Percentiles rank a stretch among this genome's conserved stretches.
Conservation (phyloP, 2,113 vertebrate species). For the Gymnarchus niloticus region DNA sequence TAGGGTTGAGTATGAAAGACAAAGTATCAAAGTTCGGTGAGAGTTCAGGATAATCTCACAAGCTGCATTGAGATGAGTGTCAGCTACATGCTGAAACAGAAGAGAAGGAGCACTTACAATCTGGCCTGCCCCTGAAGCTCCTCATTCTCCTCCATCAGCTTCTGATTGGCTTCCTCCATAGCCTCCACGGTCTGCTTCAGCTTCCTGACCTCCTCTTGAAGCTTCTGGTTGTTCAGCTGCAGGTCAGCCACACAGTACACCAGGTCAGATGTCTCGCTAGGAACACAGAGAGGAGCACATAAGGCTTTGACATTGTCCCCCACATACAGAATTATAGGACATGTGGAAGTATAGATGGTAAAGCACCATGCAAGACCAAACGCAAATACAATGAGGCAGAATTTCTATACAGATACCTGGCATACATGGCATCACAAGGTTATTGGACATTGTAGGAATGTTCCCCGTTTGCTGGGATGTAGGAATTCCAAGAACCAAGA, state of each 20-base stretch:
- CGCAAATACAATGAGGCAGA: not conserved
- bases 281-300: not conserved
- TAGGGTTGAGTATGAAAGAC: not conserved
- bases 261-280: conserved; percentile 79
- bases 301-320: not conserved
- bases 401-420: too few relatives aligned
- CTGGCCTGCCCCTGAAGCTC: conserved; percentile 61
- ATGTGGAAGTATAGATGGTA: too few relatives aligned
- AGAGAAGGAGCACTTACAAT: conserved; percentile 52
- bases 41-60: not conserved
- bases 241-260: conserved; percentile 74
- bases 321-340: not conserved
- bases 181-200: conserved; percentile 70
- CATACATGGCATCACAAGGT: not conserved
- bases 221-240: conserved; percentile 77
- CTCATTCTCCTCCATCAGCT: conserved; percentile 69
- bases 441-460: too few relatives aligned
- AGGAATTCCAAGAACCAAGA: not conserved
- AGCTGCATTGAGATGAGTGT: not conserved
- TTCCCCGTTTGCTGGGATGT: not conserved
- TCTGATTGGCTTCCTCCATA: conserved; percentile 74
- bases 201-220: conserved; percentile 75
- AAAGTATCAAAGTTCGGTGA: not conserved
- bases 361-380: not conserved
- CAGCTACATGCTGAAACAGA: not conserved